phyloP scores from a whole-genome alignment of 2,888 invertebrate species.

The Rhingia rostrata region DNA sequence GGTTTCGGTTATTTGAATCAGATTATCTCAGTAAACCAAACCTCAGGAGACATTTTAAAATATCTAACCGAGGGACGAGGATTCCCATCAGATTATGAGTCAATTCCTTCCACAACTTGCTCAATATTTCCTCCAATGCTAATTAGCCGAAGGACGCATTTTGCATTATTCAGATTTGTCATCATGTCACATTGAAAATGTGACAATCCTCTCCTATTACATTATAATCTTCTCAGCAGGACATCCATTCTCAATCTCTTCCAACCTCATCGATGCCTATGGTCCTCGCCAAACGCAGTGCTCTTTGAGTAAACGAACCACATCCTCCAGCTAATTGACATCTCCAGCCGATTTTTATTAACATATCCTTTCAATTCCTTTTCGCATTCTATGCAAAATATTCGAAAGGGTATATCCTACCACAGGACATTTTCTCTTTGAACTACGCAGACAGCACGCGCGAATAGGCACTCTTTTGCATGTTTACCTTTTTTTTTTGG shows the following conservation, averaged over 20 bases:
- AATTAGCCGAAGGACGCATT: too few species aligned
- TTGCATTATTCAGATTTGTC: too few species aligned
- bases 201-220: constrained; percentile 18
- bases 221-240: constrained; percentile 42
- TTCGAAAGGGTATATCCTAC: constrained; percentile 16
- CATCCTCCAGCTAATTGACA: constrained; percentile 10
- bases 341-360: constrained; percentile 4
- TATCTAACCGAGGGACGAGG: too few species aligned
- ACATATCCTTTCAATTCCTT: background rate
- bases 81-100: too few species aligned
- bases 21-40: too few species aligned
- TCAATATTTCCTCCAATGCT: too few species aligned
- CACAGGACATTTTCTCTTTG: background rate
- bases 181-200: background rate
- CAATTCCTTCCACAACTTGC: too few species aligned
- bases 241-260: background rate
- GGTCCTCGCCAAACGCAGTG: background rate
- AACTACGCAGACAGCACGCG: constrained; percentile 17
- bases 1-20: too few species aligned
- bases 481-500: constrained; percentile 8
- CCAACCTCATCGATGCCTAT: background rate
- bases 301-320: background rate
- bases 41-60: too few species aligned
- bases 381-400: constrained; percentile 20
- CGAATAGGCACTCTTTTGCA: constrained; percentile 9